A percentile compares a stretch with the other conserved stretches of the same genome.
Evolutionary conservation across 23 tunicate species (phyloP).

Genomic region (Corella eumyota): DNA sequence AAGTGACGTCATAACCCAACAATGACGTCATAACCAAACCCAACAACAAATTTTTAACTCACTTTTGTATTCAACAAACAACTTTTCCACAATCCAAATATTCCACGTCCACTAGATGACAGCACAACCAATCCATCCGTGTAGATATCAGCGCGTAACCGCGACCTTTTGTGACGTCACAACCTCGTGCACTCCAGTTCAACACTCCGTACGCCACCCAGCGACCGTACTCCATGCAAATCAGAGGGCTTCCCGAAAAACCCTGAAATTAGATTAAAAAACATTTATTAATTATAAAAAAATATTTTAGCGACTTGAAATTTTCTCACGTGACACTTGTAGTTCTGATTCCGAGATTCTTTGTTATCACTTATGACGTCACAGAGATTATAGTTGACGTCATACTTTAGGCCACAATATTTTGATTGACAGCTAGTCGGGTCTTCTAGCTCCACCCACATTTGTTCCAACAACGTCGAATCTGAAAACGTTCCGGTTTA

Average conservation of each 20-base stretch:
- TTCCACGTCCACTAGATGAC: conserved; percentile 3
- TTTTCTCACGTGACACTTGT: conserved; percentile 6
- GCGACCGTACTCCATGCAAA: conserved; percentile 59
- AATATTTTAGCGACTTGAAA: not conserved
- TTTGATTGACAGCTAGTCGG: conserved; percentile 47
- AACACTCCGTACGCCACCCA: conserved; percentile 84
- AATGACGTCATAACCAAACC: too few species aligned
- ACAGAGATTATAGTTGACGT: conserved; percentile 67
- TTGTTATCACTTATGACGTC: too few species aligned
- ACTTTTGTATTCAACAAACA: too few species aligned
- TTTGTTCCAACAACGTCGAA: not conserved
- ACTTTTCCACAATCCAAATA: conserved; percentile 2
- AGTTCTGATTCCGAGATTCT: too few species aligned
- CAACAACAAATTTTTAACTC: too few species aligned
- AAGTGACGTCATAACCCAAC: too few species aligned
- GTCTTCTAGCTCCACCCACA: conserved; percentile 44
- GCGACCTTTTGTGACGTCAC: conserved; percentile 40
- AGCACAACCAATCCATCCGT: conserved; percentile 52
- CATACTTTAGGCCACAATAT: conserved; percentile 49
- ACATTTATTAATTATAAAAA: not conserved
- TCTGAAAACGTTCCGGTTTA: conserved; percentile 1
- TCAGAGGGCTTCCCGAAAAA: conserved; percentile 58
- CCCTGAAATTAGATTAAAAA: conserved; percentile 23
- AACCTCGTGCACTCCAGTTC: conserved; percentile 58
- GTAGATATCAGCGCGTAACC: conserved; percentile 72